Evolutionary conservation across 2,888 invertebrate genomes (phyloP).

Genomic region (Dryococelus australis): DNA sequence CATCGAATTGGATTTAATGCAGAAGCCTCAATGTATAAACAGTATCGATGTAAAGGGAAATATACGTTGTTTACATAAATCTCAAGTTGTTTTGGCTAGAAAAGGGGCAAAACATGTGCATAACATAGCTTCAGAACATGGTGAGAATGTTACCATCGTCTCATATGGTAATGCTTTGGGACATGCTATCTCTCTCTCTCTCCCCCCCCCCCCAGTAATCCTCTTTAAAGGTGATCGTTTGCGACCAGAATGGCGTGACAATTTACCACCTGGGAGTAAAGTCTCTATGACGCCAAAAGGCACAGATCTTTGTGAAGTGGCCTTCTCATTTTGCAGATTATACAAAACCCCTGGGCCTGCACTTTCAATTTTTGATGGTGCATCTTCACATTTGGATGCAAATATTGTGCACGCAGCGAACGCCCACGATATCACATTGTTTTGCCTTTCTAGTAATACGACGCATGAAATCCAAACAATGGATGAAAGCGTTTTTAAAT

Average conservation of each 20-base stretch:
- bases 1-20: constrained; percentile 45
- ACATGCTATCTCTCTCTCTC: constrained; percentile 48
- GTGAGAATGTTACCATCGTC: constrained; percentile 53
- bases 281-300: neutral
- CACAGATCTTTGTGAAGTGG: neutral
- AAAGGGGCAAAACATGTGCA: constrained; percentile 53
- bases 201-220: constrained; percentile 53
- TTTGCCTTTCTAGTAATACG: neutral
- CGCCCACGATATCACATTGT: neutral
- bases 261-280: neutral
- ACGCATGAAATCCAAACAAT: neutral
- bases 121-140: constrained; percentile 52
- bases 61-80: constrained; percentile 50
- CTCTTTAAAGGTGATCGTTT: constrained; percentile 48
- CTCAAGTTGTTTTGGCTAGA: constrained; percentile 50
- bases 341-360: neutral
- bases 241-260: neutral
- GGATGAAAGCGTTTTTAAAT: neutral
- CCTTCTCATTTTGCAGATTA: neutral
- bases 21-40: constrained; percentile 44
- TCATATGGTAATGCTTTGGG: constrained; percentile 53
- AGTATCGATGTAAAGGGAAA: too few relatives aligned
- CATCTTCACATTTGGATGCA: neutral
- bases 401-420: neutral
- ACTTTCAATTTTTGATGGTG: neutral